Base-by-base conservation (phyloP, 2,113 vertebrate species). In the Pelobates fuscus region DNA sequence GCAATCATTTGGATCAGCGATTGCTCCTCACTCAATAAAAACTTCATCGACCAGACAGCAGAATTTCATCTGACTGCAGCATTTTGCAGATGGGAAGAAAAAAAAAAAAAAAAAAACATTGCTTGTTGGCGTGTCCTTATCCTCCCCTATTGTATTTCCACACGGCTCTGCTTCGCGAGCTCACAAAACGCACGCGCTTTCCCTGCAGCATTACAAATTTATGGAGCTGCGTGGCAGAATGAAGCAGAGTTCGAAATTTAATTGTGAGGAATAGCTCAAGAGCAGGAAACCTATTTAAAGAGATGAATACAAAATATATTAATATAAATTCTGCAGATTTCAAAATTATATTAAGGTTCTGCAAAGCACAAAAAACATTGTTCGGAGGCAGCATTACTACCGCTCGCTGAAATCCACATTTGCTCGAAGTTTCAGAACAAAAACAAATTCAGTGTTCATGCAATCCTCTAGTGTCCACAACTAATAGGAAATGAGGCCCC, bases 11-110 rank as follows among this genome's bases (percentile, higher is more conserved):
- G 44, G 17, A 49, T 49, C 44, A 49, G 17, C 17, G 44, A 18
- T 49, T 18, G 44, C 52, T 55, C 18, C 55, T 66, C n/a, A n/a
- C 75, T 67, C 78, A 77, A 77, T 3, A 74, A 74, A 67, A 79
- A 57, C 57, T 74, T 70, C 66, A 63, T 37, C 52, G 58, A 70
- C 24, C 62, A 77, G 79, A 69, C 41, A 54, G 67, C 75, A 55
- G 81, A 74, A 62, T 72, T 71, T 78, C 65, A 79, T 72, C 81
- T 80, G 80, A 81, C 80, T 18, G 79, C 80, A 81, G 71, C 44
- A 55, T 80, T 82, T 78, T 79, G 78, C 80, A 81, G 82, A 80
- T 49, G 4, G 17, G 44, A 14, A 18, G 44, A 17, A 18, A 2
- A 49, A 49, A 49, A 49, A 46, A 49, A 49, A 49, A 2, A 1